Evolutionary conservation across 2,113 vertebrate species (phyloP).

Genomic region (Lasiurus borealis): DNA sequence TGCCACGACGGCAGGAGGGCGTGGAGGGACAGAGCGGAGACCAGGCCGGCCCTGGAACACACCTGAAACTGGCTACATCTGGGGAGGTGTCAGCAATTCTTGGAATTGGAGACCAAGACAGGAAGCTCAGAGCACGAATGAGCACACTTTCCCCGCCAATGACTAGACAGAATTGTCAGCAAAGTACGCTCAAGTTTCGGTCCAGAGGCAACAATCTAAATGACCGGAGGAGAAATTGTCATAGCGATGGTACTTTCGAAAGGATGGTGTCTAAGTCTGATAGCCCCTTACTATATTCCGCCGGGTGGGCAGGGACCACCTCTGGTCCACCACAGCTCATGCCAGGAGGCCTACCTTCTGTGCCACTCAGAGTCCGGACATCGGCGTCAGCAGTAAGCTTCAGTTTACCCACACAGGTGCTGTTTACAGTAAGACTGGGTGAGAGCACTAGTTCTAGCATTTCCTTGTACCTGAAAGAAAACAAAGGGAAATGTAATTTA

Average conservation of each 20-base stretch:
- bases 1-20: background rate
- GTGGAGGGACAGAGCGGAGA: background rate
- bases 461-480: conserved; percentile 91
- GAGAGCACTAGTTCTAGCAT: conserved; percentile 92
- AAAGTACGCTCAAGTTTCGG: rapidly evolving
- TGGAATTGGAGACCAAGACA: background rate
- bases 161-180: background rate
- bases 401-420: conserved; percentile 84
- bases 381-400: conserved; percentile 82
- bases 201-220: background rate
- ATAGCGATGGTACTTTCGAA: background rate
- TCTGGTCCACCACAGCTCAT: background rate
- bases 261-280: background rate
- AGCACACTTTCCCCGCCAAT: background rate
- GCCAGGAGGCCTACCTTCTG: conserved; percentile 87
- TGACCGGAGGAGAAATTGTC: background rate
- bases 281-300: rapidly evolving
- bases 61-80: background rate
- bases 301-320: background rate
- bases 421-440: conserved; percentile 90
- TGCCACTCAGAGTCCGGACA: conserved; percentile 86
- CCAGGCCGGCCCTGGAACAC: background rate
- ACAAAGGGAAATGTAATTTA: conserved; percentile 87
- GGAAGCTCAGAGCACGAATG: background rate
- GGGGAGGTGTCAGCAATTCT: background rate